Conservation (phyloP, 2,797 vertebrate species). For the Cetoscarus ocellatus region DNA sequence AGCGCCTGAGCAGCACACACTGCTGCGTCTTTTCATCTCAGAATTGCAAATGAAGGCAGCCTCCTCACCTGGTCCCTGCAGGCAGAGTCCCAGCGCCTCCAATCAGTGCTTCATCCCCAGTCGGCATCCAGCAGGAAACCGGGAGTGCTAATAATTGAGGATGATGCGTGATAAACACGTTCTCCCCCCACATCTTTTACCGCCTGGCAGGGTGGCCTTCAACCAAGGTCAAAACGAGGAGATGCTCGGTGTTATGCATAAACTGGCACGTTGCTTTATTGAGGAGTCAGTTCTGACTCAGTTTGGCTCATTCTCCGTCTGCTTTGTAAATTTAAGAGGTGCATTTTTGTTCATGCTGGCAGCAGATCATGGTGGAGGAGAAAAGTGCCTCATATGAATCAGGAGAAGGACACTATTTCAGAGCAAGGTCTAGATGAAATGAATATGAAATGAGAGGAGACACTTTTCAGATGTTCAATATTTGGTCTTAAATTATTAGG, state of each 20-base stretch:
- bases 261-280: conserved; percentile 39
- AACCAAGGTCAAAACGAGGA: conserved; percentile 69
- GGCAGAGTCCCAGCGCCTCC: conserved; percentile 78
- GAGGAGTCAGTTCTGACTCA: conserved; percentile 35
- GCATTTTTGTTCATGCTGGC: conserved; percentile 36
- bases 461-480: background rate
- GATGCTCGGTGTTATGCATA: conserved; percentile 42
- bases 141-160: conserved; percentile 66
- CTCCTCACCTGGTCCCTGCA: conserved; percentile 82
- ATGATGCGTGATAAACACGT: conserved; percentile 73
- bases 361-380: conserved; percentile 10
- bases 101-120: conserved; percentile 79
- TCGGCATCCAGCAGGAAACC: conserved; percentile 63
- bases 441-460: conserved; percentile 10
- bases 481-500: background rate
- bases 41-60: conserved; percentile 84
- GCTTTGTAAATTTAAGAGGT: conserved; percentile 59
- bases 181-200: conserved; percentile 54
- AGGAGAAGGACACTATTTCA: conserved; percentile 1
- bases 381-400: conserved; percentile 27
- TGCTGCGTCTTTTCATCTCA: conserved; percentile 74
- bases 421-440: conserved; percentile 11
- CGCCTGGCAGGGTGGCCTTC: conserved; percentile 55
- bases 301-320: conserved; percentile 53
- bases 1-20: conserved; percentile 70